A percentile compares a stretch with the other conserved stretches of the same genome.
Evolutionary conservation across 2,797 vertebrate species (phyloP).

Genomic region (Oreochromis grahami): DNA sequence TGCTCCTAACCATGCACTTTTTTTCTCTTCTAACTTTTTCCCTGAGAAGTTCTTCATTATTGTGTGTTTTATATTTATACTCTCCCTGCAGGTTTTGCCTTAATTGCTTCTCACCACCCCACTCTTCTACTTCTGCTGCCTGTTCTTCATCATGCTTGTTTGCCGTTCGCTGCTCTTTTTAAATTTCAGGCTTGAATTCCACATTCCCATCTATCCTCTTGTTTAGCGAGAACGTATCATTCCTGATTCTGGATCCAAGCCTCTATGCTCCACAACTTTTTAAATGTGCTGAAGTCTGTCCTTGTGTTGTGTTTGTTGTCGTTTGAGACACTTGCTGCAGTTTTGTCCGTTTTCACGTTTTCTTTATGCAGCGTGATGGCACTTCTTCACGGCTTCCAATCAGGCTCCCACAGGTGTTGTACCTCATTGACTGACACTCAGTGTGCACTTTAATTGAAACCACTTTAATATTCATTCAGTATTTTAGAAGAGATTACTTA

Average conservation of each 20-base stretch:
- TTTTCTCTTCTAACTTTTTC: neutral
- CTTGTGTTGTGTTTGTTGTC: neutral
- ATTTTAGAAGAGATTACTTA: neutral
- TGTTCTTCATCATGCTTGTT: neutral
- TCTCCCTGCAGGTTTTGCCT: neutral
- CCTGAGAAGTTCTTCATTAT: neutral
- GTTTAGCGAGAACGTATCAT: neutral
- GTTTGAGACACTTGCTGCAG: neutral
- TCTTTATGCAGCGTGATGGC: neutral
- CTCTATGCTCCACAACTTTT: neutral
- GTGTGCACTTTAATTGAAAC: neutral
- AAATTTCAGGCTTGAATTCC: neutral
- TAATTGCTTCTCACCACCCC: conserved; percentile 3
- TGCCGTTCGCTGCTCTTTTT: neutral
- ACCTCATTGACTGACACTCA: neutral
- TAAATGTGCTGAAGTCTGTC: neutral
- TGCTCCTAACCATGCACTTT: neutral
- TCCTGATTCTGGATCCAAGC: neutral
- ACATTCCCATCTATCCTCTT: neutral
- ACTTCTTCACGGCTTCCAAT: neutral
- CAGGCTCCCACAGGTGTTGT: neutral
- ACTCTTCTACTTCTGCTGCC: neutral
- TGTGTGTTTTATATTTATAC: neutral
- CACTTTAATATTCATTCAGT: neutral
- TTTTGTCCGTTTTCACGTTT: neutral